Percentiles rank a stretch among this genome's conserved stretches.
phyloP scores from a whole-genome alignment of 2,113 vertebrate genomes.

The Grammomys dolichurus region DNA sequence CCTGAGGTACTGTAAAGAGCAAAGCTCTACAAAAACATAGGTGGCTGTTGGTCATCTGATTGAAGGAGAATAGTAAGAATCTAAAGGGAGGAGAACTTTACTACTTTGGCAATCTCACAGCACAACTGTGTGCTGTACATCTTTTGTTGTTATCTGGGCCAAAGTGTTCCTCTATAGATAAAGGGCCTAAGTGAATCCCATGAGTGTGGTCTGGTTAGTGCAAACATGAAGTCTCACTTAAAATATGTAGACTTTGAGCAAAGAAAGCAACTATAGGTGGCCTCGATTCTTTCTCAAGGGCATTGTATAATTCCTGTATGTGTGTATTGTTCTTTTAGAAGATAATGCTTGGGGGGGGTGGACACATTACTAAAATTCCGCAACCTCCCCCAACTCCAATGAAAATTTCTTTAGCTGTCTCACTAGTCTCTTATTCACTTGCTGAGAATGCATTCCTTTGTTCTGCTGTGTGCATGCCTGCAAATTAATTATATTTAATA shows the following conservation, averaged over 20 bases:
- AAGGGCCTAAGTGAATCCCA: background rate
- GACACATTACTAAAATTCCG: conserved; percentile 45
- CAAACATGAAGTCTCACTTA: background rate
- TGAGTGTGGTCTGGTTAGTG: background rate
- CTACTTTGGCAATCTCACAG: background rate
- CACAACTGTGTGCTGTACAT: background rate
- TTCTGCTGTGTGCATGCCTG: conserved; percentile 73
- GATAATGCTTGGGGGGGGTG: conserved; percentile 9
- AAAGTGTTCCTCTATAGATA: background rate
- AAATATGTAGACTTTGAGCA: conserved; percentile 1
- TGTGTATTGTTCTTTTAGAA: conserved; percentile 66
- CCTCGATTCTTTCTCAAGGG: conserved; percentile 59
- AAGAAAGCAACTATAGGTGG: conserved; percentile 25
- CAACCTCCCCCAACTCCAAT: conserved; percentile 16
- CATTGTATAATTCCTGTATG: conserved; percentile 45
- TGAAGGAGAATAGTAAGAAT: background rate
- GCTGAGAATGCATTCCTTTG: conserved; percentile 73
- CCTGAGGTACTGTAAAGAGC: conserved; percentile 25
- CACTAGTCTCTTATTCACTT: conserved; percentile 73
- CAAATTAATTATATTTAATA: conserved; percentile 83
- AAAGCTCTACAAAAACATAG: conserved; percentile 3
- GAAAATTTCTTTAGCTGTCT: conserved; percentile 72
- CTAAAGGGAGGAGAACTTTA: conserved; percentile 6
- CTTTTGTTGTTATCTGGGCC: background rate
- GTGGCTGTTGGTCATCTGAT: background rate